A percentile compares a stretch with the other conserved stretches of the same genome.
Conservation (phyloP, 2,888 invertebrate species). For the Elegia similella region DNA sequence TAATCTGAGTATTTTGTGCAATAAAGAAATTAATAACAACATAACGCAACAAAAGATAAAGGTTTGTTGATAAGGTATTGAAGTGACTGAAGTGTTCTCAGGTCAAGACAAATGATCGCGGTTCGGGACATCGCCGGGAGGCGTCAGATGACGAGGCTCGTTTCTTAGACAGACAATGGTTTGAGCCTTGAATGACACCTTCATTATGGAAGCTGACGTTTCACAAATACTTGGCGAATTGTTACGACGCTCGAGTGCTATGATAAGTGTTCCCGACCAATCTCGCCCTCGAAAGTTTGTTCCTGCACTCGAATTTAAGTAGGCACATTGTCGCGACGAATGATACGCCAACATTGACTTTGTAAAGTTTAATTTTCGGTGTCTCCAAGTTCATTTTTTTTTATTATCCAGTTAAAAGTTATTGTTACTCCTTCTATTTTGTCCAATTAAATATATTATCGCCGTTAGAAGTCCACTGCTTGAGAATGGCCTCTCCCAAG, state of each 20-base stretch:
- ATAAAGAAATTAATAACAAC: no score
- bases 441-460: no score
- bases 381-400: no score
- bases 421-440: no score
- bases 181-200: conserved; percentile 64
- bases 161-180: conserved; percentile 51
- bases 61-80: no score
- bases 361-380: conserved; percentile 16
- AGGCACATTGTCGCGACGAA: conserved; percentile 28
- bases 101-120: conserved; percentile 35
- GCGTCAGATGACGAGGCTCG: conserved; percentile 40
- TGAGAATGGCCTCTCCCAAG: no score
- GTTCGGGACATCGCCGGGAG: conserved; percentile 8
- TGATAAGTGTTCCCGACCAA: conserved; percentile 37
- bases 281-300: conserved; percentile 38
- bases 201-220: conserved; percentile 65
- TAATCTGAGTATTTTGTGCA: no score
- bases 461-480: no score
- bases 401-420: no score
- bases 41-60: no score
- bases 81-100: conserved; percentile 22
- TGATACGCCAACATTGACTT: conserved; percentile 39
- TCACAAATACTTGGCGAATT: conserved; percentile 59
- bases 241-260: conserved; percentile 42
- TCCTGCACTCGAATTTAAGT: conserved; percentile 26